A percentile compares a stretch with the other conserved stretches of the same genome.
phyloP scores from a whole-genome alignment of 2,113 vertebrate species.

The Oophaga pumilio region DNA sequence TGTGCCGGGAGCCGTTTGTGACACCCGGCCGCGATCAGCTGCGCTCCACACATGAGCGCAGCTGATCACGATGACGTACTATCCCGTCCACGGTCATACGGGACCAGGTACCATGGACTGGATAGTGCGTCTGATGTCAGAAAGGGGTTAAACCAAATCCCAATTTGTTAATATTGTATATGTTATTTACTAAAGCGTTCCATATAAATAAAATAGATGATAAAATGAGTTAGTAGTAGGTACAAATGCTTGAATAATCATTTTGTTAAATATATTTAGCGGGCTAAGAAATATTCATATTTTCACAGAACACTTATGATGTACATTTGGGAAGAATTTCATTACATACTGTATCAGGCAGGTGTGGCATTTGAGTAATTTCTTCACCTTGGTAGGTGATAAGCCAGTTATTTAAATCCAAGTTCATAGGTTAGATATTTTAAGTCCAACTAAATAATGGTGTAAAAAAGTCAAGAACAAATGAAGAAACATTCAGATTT shows the following conservation, averaged over 20 bases:
- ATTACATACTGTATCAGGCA: slow-evolving; percentile 10
- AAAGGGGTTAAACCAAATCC: too few relatives aligned
- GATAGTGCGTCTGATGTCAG: too few relatives aligned
- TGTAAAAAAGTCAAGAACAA: slow-evolving; percentile 24
- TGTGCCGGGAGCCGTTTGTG: too few relatives aligned
- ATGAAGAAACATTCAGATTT: slow-evolving; percentile 7
- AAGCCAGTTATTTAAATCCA: slow-evolving; percentile 31
- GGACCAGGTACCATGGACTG: too few relatives aligned
- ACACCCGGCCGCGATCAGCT: too few relatives aligned
- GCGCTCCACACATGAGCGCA: too few relatives aligned
- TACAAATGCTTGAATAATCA: neutral
- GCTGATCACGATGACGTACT: too few relatives aligned
- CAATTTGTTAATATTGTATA: too few relatives aligned
- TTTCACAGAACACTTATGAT: slow-evolving; percentile 5
- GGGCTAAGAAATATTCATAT: neutral
- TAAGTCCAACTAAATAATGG: slow-evolving; percentile 12
- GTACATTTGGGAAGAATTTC: neutral
- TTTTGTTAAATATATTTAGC: neutral
- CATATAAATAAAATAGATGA: too few relatives aligned
- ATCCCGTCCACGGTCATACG: too few relatives aligned
- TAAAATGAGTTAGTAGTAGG: too few relatives aligned
- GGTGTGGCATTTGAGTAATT: slow-evolving; percentile 26
- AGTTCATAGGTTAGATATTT: slow-evolving; percentile 45
- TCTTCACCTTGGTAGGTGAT: slow-evolving; percentile 42
- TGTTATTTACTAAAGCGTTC: too few relatives aligned